Evolutionary conservation across 2,888 invertebrate genomes (phyloP), one percentile per base, ranked within the genome.

Genomic region (Ypsolopha scabrella): DNA sequence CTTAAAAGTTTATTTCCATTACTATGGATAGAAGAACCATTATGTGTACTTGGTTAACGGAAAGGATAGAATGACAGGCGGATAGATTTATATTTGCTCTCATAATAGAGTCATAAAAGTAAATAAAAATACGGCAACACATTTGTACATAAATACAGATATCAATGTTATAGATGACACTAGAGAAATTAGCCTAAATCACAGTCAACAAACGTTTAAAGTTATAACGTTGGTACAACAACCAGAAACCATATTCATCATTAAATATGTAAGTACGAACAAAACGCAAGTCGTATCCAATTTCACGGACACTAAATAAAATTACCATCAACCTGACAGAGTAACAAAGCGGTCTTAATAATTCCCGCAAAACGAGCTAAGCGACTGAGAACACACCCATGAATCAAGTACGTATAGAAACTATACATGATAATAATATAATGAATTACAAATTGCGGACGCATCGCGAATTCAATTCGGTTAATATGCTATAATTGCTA

Each of bases 251-350:
- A 34, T 10, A 45, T 45, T 45, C 24, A 45, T 45, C 45, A 24
- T 34, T 34, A 24, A 24, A 24, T 2, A 6, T 34, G 36, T 9
- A 14, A n/a, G 37, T 14, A 11, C 11, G 47, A 47, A 47, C 47
- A 47, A 47, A 47, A 47, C 47, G 47, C 47, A 37, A 37, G 47
- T 47, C 47, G 47, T 47, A 70, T 78, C 73, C 75, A 82, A 85
- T 83, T 85, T 82, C 81, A 85, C 67, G 80, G 79, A 53, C 72
- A 75, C 74, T 85, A 83, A 83, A 85, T 79, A 83, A 85, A 86
- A 85, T 86, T 83, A 78, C 67, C 81, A 73, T 65, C 71, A 62
- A 67, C 63, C 72, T 68, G 79, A 74, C 82, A 78, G 67, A 67
- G 65, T 76, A 77, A 82, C 79, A 80, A 81, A 83, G 80, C 76